Percentiles rank a stretch among this genome's conserved stretches.
These are phyloP conservation scores for Hycleus cichorii DNA, from an alignment of 1,140 invertebrate species.

Conservation along the genomic window DNA sequence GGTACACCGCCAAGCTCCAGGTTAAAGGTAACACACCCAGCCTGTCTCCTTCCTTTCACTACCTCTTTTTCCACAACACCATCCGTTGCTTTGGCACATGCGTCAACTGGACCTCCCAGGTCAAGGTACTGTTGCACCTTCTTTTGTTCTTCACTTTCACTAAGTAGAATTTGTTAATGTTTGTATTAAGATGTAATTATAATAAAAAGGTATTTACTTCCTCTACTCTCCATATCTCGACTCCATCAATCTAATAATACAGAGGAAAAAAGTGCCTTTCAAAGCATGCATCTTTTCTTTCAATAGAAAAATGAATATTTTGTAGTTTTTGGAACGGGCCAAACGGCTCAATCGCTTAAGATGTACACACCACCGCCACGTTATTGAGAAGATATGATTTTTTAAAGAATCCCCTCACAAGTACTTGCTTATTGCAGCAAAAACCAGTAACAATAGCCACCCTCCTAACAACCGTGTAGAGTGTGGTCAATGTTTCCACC, in stretches of 20 bases:
- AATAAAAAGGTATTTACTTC: too few species aligned
- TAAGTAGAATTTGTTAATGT: neutral
- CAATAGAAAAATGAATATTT: neutral
- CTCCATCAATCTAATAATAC: too few species aligned
- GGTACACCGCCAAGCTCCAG: slow-evolving; percentile 70
- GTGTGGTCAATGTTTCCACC: slow-evolving; percentile 36
- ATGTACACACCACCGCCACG: slow-evolving; percentile 21
- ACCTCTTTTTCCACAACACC: slow-evolving; percentile 27
- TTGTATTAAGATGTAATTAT: too few species aligned
- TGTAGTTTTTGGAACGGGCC: neutral
- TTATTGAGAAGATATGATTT: slow-evolving; percentile 22
- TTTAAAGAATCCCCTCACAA: too few species aligned
- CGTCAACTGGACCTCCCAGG: slow-evolving; percentile 36
- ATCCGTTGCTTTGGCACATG: slow-evolving; percentile 50
- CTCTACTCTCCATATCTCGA: too few species aligned
- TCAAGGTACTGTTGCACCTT: slow-evolving; percentile 42
- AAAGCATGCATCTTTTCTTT: neutral
- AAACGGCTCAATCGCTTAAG: neutral
- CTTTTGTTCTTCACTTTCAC: slow-evolving; percentile 28
- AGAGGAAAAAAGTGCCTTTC: too few species aligned
- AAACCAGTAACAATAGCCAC: slow-evolving; percentile 33
- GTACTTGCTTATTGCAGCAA: slow-evolving; percentile 36
- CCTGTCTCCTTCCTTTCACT: slow-evolving; percentile 21
- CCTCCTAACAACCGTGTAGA: slow-evolving; percentile 35
- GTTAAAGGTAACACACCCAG: slow-evolving; percentile 65